Conservation (phyloP, 92 coral and sea anemone genomes). For the Ricordea florida region DNA sequence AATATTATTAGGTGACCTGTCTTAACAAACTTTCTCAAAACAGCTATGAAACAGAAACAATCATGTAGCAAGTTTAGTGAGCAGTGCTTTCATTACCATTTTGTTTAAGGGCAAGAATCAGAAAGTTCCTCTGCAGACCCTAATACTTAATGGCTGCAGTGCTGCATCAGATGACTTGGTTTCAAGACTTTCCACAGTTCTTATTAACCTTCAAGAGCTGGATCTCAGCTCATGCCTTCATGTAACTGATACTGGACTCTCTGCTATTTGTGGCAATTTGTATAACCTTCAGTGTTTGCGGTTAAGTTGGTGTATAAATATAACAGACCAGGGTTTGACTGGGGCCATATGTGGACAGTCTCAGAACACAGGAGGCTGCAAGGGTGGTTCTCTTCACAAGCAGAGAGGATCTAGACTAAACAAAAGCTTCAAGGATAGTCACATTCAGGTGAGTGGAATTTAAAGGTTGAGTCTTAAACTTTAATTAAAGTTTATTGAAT, state of each 20-base stretch:
- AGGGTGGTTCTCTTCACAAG: too few species aligned
- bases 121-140: constrained; percentile 30
- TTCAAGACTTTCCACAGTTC: constrained; percentile 30
- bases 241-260: constrained; percentile 67
- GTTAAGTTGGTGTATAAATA: constrained; percentile 85
- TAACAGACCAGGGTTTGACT: constrained; percentile 74
- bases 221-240: constrained; percentile 85
- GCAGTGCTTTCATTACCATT: neutral
- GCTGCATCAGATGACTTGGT: constrained; percentile 56
- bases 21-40: too few species aligned
- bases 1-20: too few species aligned
- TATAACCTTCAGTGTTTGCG: constrained; percentile 52
- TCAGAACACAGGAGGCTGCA: too few species aligned
- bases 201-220: constrained; percentile 68
- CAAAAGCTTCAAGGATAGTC: too few species aligned
- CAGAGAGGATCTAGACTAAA: too few species aligned
- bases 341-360: constrained; percentile 39
- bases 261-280: constrained; percentile 38
- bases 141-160: constrained; percentile 83
- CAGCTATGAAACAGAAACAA: too few species aligned
- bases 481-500: too few species aligned
- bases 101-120: constrained; percentile 21
- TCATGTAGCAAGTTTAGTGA: neutral
- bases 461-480: too few species aligned
- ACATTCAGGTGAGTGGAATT: too few species aligned